These are phyloP conservation scores for Loris lydekkerianus DNA, from an alignment of 2,797 vertebrate species.

Conservation along the genomic window DNA sequence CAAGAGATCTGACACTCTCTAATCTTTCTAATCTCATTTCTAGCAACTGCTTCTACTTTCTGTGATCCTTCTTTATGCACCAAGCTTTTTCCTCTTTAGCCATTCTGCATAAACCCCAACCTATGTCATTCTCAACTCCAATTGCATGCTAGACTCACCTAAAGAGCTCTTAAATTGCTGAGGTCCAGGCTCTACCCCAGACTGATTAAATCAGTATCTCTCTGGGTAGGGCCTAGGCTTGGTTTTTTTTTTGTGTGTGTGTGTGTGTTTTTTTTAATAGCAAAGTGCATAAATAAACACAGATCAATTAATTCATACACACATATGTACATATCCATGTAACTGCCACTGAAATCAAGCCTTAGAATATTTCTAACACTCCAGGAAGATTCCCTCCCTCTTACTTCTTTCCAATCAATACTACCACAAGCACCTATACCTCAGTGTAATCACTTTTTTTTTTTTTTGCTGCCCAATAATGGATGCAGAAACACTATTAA, in stretches of 20 bases:
- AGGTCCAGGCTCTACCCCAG: not conserved
- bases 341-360: slow-evolving; percentile 18
- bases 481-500: not conserved
- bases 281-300: not conserved
- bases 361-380: not conserved
- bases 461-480: not conserved
- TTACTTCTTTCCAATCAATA: not conserved
- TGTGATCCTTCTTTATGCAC: not conserved
- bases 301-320: not conserved
- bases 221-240: not conserved
- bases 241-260: not conserved
- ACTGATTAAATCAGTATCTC: slow-evolving; percentile 5
- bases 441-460: not conserved
- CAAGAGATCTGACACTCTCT: not conserved
- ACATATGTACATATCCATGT: not conserved
- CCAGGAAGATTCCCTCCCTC: not conserved
- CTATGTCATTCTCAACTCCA: not conserved
- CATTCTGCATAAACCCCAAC: not conserved
- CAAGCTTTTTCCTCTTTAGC: not conserved
- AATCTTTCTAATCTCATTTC: not conserved
- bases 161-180: not conserved
- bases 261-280: not conserved
- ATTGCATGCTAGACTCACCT: not conserved
- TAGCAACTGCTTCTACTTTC: not conserved
- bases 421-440: not conserved